Conservation (phyloP, 2,797 vertebrate species). For the Spea hammondii region DNA sequence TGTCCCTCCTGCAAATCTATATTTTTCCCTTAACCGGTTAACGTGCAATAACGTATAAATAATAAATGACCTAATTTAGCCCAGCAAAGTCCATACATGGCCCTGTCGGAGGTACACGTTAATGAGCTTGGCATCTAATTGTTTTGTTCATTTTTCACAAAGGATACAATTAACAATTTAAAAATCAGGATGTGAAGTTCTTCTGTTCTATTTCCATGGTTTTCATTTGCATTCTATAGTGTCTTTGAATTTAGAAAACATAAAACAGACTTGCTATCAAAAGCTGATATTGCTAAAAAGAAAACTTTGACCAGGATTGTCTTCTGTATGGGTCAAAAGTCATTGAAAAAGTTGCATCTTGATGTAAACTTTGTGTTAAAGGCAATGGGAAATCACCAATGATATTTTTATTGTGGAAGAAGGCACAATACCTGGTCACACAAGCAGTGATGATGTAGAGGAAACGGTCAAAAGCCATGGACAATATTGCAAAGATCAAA, state of each 20-base stretch:
- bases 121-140: conserved; percentile 38
- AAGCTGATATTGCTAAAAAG: too few relatives aligned
- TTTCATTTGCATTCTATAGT: not conserved
- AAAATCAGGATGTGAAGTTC: conserved; percentile 20
- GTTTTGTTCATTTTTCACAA: conserved; percentile 37
- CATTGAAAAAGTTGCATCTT: too few relatives aligned
- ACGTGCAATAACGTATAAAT: conserved; percentile 34
- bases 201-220: conserved; percentile 3
- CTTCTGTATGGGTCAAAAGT: too few relatives aligned
- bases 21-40: conserved; percentile 22
- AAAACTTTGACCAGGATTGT: too few relatives aligned
- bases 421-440: too few relatives aligned
- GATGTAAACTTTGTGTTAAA: too few relatives aligned
- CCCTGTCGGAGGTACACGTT: conserved; percentile 37
- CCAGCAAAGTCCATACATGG: conserved; percentile 12
- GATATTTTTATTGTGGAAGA: too few relatives aligned
- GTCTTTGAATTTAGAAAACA: not conserved
- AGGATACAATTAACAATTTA: conserved; percentile 41
- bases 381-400: too few relatives aligned
- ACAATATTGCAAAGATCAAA: too few relatives aligned
- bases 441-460: too few relatives aligned
- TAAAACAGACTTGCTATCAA: too few relatives aligned
- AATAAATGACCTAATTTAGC: conserved; percentile 44
- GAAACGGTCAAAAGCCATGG: too few relatives aligned
- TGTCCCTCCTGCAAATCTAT: conserved; percentile 5